Base-by-base conservation (phyloP, 2,797 vertebrate genomes). In the Acipenser oxyrinchus region DNA sequence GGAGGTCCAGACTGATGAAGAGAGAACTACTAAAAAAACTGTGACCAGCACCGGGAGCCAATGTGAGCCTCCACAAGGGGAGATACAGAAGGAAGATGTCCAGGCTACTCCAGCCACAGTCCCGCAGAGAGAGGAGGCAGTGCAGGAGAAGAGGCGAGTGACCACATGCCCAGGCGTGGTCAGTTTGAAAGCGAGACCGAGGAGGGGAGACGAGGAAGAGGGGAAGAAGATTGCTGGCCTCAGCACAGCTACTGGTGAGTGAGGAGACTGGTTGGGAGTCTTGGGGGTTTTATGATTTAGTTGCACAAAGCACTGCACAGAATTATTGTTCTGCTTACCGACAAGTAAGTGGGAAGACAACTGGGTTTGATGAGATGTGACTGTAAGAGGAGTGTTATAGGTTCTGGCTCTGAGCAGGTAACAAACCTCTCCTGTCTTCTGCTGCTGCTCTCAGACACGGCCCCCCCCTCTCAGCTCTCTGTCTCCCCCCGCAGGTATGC, bases 401-500 rank as follows among this genome's bases (percentile, higher is more conserved):
- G 23, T 37, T 37, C 23, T 37, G 23, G 23, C 23, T 37, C 23
- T 37, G 23, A 37, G 23, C 23, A 37, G 2, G 23, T 1, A 37
- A 37, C 23, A 37, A 37, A 37, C 23, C 23, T 37, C 23, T 37
- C 23, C 1, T 37, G 2, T 37, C 2, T 1, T 37, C 23, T 37
- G 2, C 23, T 37, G 23, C 23, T 37, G 23, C 23, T 3, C 23
- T 37, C 23, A 37, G 23, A 37, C 2, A 37, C 23, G 2, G 23
- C 15, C 15, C n/a, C 15, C n/a, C 60, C 37, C 18, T 23, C 64
- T 53, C 63, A 70, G 64, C 50, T 76, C 2, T 37, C 11, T 71
- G 6, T 49, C 75, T 10, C 64, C 52, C 59, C 61, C 61, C 64
- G 60, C 77, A 95, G 95, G 94, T 64, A 77, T 85, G 74, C 86